phyloP scores from a whole-genome alignment of 2,113 vertebrate species.

The Alethe castanea region DNA sequence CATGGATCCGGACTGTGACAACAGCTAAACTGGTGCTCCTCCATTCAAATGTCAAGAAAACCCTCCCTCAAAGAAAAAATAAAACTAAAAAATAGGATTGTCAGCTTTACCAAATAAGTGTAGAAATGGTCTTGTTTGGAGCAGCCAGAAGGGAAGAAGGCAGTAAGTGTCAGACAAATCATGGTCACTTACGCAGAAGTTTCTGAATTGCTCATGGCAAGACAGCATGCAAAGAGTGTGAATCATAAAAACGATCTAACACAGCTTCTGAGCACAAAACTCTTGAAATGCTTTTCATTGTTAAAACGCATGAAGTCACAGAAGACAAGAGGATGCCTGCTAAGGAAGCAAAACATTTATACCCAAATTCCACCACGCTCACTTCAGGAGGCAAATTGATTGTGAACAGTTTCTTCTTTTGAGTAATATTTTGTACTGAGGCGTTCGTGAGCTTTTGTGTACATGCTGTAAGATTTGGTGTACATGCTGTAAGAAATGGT shows the following conservation, averaged over 20 bases:
- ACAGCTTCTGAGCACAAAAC: neutral
- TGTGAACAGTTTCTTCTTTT: neutral
- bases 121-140: neutral
- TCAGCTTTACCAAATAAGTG: neutral
- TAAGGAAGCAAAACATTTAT: neutral
- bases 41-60: slow-evolving; percentile 21
- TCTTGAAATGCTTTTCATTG: neutral
- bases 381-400: neutral
- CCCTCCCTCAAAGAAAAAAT: neutral
- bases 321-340: neutral
- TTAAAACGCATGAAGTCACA: neutral
- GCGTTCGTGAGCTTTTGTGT: neutral
- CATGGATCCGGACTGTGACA: neutral
- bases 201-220: neutral
- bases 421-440: neutral
- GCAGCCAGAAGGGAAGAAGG: neutral
- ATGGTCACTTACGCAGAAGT: neutral
- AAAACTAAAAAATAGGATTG: neutral
- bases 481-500: neutral
- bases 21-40: neutral
- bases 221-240: neutral
- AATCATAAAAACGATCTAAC: neutral
- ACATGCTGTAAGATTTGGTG: neutral
- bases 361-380: neutral
- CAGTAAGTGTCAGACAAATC: neutral